Evolutionary conservation across 2,113 vertebrate species (phyloP), one percentile per base, ranked within the genome.

Genomic region (Xiphophorus maculatus): DNA sequence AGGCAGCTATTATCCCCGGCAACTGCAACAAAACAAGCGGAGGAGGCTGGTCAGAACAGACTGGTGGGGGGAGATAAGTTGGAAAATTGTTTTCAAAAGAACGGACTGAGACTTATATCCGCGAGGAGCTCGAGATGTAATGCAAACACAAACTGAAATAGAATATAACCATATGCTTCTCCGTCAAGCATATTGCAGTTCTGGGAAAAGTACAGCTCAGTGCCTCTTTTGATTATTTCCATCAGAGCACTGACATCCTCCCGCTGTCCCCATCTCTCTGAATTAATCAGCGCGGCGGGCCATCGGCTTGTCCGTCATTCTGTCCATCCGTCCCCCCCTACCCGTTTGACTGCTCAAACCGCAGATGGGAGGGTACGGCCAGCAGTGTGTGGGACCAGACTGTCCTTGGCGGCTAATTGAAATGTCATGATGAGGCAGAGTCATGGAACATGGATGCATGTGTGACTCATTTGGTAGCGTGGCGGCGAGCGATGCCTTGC

Each of bases 341-440:
- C 73, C 65, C 69, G 81, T 88, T 81, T 84, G 88, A 88, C 87
- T 85, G 79, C 79, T 54, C 66, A 81, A 87, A 87, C 84, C 84
- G 90, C 89, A 90, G 83, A 90, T 90, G 90, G 90, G 89, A 82
- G 88, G 87, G 71, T 84, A 66, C 73, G 79, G 88, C 86, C 87
- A 70, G 86, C 83, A 81, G 87, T 66, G 87, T 66, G 79, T 87
- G 89, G 37, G 88, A 83, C 85, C 90, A 86, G 87, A 70, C 88
- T 83, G 82, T 91, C 84, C 89, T 89, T 76, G 30, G 79, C 64
- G 72, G 88, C 90, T 89, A 92, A 92, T 90, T 91, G 92, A 92
- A 90, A 89, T 70, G 48, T 84, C 85, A 68, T 51, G 42, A 86
- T 62, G 83, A 79, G 68, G 54, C 73, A 60, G 54, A 84, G 79